Conservation (phyloP, 2,888 invertebrate species). For the Meandrusa payeni region DNA sequence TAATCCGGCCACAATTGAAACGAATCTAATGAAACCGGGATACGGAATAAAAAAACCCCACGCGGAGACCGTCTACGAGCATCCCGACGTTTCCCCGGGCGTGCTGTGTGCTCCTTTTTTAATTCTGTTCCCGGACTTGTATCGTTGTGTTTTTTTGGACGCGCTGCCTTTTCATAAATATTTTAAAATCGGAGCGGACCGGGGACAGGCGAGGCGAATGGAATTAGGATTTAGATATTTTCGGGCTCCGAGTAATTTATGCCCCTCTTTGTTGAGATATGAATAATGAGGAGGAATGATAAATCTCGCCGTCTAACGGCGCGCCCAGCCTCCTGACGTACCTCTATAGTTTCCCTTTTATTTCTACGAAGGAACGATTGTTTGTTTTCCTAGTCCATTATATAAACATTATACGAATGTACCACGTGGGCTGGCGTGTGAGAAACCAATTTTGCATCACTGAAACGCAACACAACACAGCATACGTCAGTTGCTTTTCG, state of each 20-base stretch:
- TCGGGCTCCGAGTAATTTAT: slow-evolving; percentile 74
- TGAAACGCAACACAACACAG: too few species aligned
- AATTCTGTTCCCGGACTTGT: slow-evolving; percentile 69
- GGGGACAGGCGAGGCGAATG: slow-evolving; percentile 76
- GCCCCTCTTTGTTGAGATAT: slow-evolving; percentile 75
- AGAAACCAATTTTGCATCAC: too few species aligned
- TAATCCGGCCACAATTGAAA: slow-evolving; percentile 77
- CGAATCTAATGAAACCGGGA: slow-evolving; percentile 76
- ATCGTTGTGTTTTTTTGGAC: slow-evolving; percentile 49
- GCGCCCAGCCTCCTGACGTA: slow-evolving; percentile 37
- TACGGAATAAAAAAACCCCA: slow-evolving; percentile 61
- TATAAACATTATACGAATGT: neutral
- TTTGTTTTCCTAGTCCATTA: slow-evolving; percentile 29
- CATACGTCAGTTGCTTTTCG: too few species aligned
- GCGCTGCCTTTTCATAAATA: slow-evolving; percentile 73
- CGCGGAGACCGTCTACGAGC: slow-evolving; percentile 73
- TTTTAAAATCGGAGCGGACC: slow-evolving; percentile 78
- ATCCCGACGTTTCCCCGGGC: slow-evolving; percentile 75
- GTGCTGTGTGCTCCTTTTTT: slow-evolving; percentile 68
- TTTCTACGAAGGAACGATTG: slow-evolving; percentile 24
- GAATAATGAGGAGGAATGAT: slow-evolving; percentile 70
- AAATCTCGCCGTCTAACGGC: slow-evolving; percentile 52
- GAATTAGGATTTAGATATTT: slow-evolving; percentile 79
- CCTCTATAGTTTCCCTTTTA: slow-evolving; percentile 49
- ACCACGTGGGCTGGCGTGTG: too few species aligned